Evolutionary conservation across 2,888 invertebrate species (phyloP), one percentile per base, ranked within the genome.

Genomic region (Crematogaster levior): DNA sequence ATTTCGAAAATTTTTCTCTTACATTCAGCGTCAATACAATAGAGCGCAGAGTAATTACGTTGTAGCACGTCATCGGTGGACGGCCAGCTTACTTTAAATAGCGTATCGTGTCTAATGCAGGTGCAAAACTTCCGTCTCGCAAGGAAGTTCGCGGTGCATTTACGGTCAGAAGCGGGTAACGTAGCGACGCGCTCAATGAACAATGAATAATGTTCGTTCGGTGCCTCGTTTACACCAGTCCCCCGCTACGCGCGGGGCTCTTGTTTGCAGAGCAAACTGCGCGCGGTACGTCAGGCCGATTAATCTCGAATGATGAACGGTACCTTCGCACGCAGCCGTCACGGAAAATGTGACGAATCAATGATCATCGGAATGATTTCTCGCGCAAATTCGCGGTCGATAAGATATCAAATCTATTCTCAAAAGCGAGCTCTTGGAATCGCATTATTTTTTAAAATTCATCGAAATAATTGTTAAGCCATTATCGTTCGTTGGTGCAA

Each of bases 181-280:
- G 70, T 53, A 73, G 48, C 48, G 66, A 46, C 48, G 56, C 43
- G 43, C 60, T 83, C 72, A 83, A 84, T 84, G 73, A 61, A 80
- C 80, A 74, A 84, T 81, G 85, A 85, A 82, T 85, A 85, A 84
- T 85, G 81, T 81, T 75, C 66, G 83, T 75, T 81, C 70, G 77
- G 56, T 72, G 37, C n/a, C 61, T 27, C 73, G 79, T 74, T 84
- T 65, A 74, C 74, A 58, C 21, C 60, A 9, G 48, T 73, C 34
- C 60, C 53, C 63, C 75, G 70, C 61, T 65, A 61, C 56, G 75
- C 74, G 72, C 77, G 77, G 70, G 68, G 63, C 82, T 63, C 70
- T 83, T 87, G 85, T 86, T 87, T 88, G 86, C 81, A 58, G 80
- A 82, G 84, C 79, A 85, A 88, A 87, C 85, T 88, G 77, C 46